Conservation (phyloP, 2,113 vertebrate genomes). For the Aegotheles bennettii region DNA sequence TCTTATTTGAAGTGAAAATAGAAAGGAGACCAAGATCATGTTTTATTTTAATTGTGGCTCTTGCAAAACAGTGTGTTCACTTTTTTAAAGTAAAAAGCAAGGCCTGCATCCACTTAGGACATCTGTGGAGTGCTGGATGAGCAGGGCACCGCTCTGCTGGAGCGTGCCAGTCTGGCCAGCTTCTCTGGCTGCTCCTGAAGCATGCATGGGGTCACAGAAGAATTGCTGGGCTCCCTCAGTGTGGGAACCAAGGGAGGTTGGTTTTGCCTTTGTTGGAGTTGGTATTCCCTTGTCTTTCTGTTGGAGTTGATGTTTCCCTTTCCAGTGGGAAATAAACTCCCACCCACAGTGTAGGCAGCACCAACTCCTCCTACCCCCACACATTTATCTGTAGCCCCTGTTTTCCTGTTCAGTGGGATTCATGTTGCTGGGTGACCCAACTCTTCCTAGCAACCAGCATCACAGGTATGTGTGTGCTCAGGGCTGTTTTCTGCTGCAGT, state of each 20-base stretch:
- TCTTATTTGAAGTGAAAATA: background rate
- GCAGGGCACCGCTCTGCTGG: background rate
- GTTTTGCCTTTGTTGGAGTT: no score
- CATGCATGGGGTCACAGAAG: background rate
- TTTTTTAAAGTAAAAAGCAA: background rate
- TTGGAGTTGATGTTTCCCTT: no score
- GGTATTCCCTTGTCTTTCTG: no score
- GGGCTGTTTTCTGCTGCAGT: background rate
- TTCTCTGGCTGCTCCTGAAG: background rate
- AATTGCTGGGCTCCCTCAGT: background rate
- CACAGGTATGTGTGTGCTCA: background rate
- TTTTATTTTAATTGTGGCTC: background rate
- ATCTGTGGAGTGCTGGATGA: background rate
- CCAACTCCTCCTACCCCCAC: background rate
- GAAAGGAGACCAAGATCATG: background rate
- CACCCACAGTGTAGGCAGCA: background rate
- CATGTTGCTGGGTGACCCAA: background rate
- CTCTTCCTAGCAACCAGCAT: constrained; percentile 32
- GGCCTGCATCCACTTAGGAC: background rate
- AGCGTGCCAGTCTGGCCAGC: background rate
- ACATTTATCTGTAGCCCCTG: background rate
- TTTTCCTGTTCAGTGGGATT: background rate
- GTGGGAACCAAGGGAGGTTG: background rate
- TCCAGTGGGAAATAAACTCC: background rate
- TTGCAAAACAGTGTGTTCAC: background rate